Conservation (phyloP, 2,888 invertebrate genomes). For the Noctua comes region DNA sequence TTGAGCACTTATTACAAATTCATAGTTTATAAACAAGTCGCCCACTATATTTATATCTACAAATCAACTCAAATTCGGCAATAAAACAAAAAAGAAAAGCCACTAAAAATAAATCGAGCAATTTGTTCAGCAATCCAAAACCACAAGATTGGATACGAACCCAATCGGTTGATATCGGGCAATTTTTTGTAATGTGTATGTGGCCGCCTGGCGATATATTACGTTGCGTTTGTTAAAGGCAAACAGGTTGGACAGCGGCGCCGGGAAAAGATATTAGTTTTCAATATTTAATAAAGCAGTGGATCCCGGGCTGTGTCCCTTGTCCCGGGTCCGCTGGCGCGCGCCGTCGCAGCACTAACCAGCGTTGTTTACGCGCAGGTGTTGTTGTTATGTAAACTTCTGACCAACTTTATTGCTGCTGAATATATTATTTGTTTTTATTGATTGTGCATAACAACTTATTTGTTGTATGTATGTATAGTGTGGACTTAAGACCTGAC, state of each 20-base stretch:
- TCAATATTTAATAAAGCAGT: constrained; percentile 69
- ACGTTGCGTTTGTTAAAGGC: constrained; percentile 49
- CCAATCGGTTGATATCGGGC: constrained; percentile 34
- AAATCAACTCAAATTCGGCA: constrained; percentile 39
- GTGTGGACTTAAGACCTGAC: background rate
- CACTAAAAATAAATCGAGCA: constrained; percentile 50
- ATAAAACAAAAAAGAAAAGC: constrained; percentile 40
- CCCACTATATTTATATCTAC: constrained; percentile 12
- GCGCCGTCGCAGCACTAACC: constrained; percentile 64
- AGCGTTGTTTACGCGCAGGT: constrained; percentile 55
- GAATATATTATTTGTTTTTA: constrained; percentile 6
- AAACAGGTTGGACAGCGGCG: constrained; percentile 52
- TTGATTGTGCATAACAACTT: background rate
- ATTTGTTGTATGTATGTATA: background rate
- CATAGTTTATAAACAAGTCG: background rate
- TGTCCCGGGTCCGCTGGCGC: constrained; percentile 58
- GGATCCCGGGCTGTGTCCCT: constrained; percentile 42
- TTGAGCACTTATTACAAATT: background rate
- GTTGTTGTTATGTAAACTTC: constrained; percentile 41
- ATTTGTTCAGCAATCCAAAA: constrained; percentile 50
- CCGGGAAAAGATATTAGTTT: constrained; percentile 66
- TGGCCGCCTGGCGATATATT: constrained; percentile 48
- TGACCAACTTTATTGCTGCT: constrained; percentile 26
- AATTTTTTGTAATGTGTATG: constrained; percentile 53
- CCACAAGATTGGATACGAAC: constrained; percentile 28